phyloP scores from a whole-genome alignment of 2,797 vertebrate genomes.

The Leptoclinus maculatus region DNA sequence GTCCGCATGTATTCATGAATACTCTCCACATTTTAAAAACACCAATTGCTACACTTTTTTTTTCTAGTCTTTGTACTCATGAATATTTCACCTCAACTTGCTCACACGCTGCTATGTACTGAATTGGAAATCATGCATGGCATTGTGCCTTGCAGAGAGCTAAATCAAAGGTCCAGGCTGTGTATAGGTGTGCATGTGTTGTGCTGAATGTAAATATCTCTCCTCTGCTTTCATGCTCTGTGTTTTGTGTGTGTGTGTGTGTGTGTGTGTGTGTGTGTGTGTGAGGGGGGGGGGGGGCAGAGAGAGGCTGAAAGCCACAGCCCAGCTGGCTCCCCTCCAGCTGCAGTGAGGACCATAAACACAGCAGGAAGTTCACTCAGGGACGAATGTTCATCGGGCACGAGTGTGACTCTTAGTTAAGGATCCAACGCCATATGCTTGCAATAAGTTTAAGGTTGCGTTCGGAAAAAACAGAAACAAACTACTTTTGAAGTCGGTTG shows the following conservation, averaged over 20 bases:
- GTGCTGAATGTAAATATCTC: constrained; percentile 52
- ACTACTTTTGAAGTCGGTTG: constrained; percentile 41
- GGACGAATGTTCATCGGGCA: constrained; percentile 45
- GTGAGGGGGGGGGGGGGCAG: constrained; percentile 25
- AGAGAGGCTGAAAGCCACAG: constrained; percentile 52
- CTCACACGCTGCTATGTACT: constrained; percentile 12
- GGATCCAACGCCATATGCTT: constrained; percentile 24
- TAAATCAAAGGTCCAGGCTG: constrained; percentile 34
- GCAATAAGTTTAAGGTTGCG: constrained; percentile 26
- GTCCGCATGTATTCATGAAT: background rate
- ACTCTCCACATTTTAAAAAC: constrained; percentile 6
- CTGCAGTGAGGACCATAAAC: constrained; percentile 46
- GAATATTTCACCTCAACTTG: constrained; percentile 19
- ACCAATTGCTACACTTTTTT: background rate
- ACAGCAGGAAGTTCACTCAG: constrained; percentile 51
- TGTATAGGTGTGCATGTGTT: constrained; percentile 4
- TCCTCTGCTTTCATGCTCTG: constrained; percentile 41
- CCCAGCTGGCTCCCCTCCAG: constrained; percentile 59
- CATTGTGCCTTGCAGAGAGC: constrained; percentile 25
- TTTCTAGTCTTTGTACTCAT: constrained; percentile 1
- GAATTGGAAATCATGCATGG: constrained; percentile 13
- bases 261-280: too few species aligned
- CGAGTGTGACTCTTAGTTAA: constrained; percentile 36
- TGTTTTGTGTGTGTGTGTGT: constrained; percentile 1
- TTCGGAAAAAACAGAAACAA: constrained; percentile 27